Base-by-base conservation (phyloP, 2,113 vertebrate species). In the Leptodactylus fuscus region DNA sequence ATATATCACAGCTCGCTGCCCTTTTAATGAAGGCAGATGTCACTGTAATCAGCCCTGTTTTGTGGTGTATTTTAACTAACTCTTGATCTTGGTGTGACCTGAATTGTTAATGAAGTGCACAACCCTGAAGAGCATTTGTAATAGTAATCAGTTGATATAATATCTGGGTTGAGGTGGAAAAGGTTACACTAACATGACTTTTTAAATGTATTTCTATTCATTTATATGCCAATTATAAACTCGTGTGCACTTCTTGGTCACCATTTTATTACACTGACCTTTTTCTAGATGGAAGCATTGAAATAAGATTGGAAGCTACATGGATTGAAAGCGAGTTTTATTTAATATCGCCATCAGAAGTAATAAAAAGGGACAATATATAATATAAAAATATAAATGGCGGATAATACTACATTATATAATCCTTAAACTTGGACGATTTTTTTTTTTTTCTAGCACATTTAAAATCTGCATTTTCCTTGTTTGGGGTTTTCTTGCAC, bases 131-230 rank as follows among this genome's bases (percentile, higher is more conserved):
- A 79, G 76, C 46, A 58, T 20, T 60, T 58, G 76, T 34, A 79
- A 79, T 79, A 58, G 53, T 79, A 79, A 79, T 79, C 76, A 79
- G 76, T 41, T 55, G 76, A 79, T 79, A 79, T 79, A 79, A 79
- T 79, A 79, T 79, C 76, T 60, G 53, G 76, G 76, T 24, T 79
- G 76, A 55, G 76, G 53, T 79, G 76, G 76, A 55, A 79, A 79
- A 79, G 76, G 76, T 79, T 79, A 79, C 76, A 79, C 76, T 79
- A 79, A 79, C 76, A 79, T 41, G 76, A 79, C 76, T 79, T 60
- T 36, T 34, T 79, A 58, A 79, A 79, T 79, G 76, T 60, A 38
- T 79, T 79, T 60, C 51, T 60, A 38, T 79, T 79, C 76, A 79
- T 79, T 79, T 79, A 79, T 79, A 79, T 41, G 76, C 76, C 76